phyloP scores from a whole-genome alignment of 1,140 invertebrate genomes.

The Hyphantria cunea region DNA sequence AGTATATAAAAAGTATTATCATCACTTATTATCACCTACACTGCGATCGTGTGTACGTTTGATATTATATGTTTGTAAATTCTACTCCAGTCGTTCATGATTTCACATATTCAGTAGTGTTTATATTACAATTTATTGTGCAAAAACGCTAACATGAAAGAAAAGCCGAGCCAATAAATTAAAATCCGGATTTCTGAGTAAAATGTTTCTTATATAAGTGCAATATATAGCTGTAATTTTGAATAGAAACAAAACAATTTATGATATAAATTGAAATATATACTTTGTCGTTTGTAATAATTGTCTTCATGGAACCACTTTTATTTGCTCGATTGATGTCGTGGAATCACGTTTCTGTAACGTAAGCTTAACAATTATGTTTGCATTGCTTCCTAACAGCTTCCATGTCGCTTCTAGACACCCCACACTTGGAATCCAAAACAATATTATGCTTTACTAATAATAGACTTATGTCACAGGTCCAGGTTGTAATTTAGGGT shows the following conservation, averaged over 20 bases:
- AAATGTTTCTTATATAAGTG: slow-evolving; percentile 69
- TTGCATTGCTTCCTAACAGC: slow-evolving; percentile 67
- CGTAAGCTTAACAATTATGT: slow-evolving; percentile 54
- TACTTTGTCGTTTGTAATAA: slow-evolving; percentile 30
- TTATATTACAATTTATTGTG: slow-evolving; percentile 50
- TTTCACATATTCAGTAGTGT: slow-evolving; percentile 55
- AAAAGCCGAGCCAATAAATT: slow-evolving; percentile 78
- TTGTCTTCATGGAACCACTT: slow-evolving; percentile 23
- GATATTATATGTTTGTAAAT: slow-evolving; percentile 25
- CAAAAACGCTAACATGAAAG: slow-evolving; percentile 62
- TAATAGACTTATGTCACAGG: slow-evolving; percentile 72
- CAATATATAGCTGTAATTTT: slow-evolving; percentile 76
- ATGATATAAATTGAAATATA: slow-evolving; percentile 42
- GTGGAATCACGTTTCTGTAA: slow-evolving; percentile 23
- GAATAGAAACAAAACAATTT: slow-evolving; percentile 41
- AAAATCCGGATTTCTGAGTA: slow-evolving; percentile 78
- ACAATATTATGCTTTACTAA: slow-evolving; percentile 62
- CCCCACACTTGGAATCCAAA: slow-evolving; percentile 45
- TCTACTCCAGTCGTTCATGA: slow-evolving; percentile 46
- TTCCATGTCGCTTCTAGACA: slow-evolving; percentile 64
- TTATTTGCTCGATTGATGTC: slow-evolving; percentile 22
- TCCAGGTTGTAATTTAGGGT: slow-evolving; percentile 78
- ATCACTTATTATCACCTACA: slow-evolving; percentile 15
- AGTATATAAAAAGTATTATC: slow-evolving; percentile 42
- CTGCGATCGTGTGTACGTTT: slow-evolving; percentile 16